A percentile compares a stretch with the other conserved stretches of the same genome.
phyloP scores from a whole-genome alignment of 2,888 invertebrate genomes.

The Leptothorax acervorum region DNA sequence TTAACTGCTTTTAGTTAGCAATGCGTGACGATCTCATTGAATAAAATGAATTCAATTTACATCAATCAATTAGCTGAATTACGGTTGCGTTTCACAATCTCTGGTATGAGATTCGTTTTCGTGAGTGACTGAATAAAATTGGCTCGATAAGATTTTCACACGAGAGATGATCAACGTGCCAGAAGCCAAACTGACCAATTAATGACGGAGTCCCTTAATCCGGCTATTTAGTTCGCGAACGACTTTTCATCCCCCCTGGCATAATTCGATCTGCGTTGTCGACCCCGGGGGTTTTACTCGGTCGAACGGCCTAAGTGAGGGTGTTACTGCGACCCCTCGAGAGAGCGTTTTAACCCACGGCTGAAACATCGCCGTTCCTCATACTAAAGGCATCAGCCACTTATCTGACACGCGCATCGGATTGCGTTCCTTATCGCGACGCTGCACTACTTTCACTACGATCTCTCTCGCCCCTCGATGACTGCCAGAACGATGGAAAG shows the following conservation, averaged over 20 bases:
- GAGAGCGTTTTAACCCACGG: constrained; percentile 75
- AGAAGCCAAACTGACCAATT: constrained; percentile 74
- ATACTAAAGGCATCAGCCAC: constrained; percentile 83
- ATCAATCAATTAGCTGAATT: constrained; percentile 2
- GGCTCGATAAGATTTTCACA: constrained; percentile 62
- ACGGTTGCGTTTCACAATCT: neutral
- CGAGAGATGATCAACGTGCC: constrained; percentile 23
- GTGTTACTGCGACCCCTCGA: constrained; percentile 78
- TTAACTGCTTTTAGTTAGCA: neutral
- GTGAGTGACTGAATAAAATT: constrained; percentile 12
- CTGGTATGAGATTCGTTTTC: neutral
- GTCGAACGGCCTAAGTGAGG: constrained; percentile 77
- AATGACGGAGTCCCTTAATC: constrained; percentile 83
- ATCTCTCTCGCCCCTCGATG: constrained; percentile 63
- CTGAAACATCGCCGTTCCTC: constrained; percentile 75
- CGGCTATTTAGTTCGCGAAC: constrained; percentile 83
- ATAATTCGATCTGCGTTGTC: constrained; percentile 81
- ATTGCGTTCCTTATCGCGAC: constrained; percentile 85
- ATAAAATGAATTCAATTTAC: neutral
- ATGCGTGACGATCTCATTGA: neutral
- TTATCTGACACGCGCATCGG: constrained; percentile 86
- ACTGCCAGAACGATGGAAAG: constrained; percentile 58
- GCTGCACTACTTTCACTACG: constrained; percentile 84
- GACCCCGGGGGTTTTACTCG: constrained; percentile 72
- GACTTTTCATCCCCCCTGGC: constrained; percentile 82